Conservation (phyloP, 2,113 vertebrate species). For the Oreotrochilus melanogaster region DNA sequence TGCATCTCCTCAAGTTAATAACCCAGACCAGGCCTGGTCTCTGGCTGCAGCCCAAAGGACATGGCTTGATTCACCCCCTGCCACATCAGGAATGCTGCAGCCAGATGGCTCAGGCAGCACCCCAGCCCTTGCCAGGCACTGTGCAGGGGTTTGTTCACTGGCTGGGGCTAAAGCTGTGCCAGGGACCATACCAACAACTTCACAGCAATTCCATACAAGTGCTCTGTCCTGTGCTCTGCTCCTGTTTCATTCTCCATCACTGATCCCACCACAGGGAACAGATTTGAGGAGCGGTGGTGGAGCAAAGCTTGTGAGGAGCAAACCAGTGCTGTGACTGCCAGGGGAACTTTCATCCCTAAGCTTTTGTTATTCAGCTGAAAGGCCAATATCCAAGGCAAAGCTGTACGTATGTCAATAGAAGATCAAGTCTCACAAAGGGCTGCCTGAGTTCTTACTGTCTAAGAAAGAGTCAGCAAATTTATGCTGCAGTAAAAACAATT, state of each 20-base stretch:
- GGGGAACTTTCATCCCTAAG: neutral
- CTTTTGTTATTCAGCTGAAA: constrained; percentile 1
- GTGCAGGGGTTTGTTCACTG: fast-evolving
- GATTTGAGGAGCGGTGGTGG: neutral
- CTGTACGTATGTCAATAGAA: constrained; percentile 17
- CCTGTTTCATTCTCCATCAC: neutral
- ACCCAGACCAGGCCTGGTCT: neutral
- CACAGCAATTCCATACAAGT: neutral
- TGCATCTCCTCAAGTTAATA: neutral
- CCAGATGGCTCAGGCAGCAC: neutral
- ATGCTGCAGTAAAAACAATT: constrained; percentile 72
- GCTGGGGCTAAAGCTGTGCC: neutral
- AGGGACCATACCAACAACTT: neutral
- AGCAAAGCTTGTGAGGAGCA: neutral
- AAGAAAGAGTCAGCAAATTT: constrained; percentile 69
- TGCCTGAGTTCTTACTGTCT: constrained; percentile 31
- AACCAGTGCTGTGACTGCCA: neutral
- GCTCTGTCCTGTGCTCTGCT: neutral
- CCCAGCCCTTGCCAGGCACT: neutral
- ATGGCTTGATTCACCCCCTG: neutral
- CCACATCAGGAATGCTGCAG: neutral
- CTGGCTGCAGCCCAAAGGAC: neutral
- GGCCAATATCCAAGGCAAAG: neutral
- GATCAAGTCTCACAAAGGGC: constrained; percentile 48
- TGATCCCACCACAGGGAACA: neutral